These are phyloP conservation scores for Portunus trituberculatus DNA, from an alignment of 1,140 invertebrate genomes.

Conservation along the genomic window DNA sequence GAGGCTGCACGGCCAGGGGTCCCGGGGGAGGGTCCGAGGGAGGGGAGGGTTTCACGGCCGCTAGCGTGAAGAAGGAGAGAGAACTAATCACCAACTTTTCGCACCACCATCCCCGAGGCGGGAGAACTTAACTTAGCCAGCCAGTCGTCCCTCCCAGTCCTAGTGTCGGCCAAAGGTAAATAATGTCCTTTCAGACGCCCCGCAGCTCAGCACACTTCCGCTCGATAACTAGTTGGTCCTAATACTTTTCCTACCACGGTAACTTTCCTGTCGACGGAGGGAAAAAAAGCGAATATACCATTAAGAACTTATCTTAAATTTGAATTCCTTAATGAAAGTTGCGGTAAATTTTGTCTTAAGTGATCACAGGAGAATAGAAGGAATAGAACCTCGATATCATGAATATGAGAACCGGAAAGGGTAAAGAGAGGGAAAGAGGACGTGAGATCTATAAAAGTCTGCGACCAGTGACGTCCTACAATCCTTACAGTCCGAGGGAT, in stretches of 20 bases:
- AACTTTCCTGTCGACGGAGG: neutral
- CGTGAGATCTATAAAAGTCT: neutral
- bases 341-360: too few relatives aligned
- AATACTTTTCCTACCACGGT: neutral
- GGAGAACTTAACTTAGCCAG: neutral
- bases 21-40: neutral
- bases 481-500: neutral
- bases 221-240: neutral
- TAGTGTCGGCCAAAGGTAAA: neutral
- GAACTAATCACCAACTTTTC: slow-evolving; percentile 22
- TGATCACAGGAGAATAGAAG: neutral
- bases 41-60: neutral
- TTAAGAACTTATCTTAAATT: too few relatives aligned
- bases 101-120: neutral
- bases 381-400: neutral
- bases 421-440: neutral
- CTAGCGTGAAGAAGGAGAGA: neutral
- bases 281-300: neutral
- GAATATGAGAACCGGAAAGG: neutral
- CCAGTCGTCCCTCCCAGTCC: neutral
- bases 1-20: neutral
- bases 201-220: neutral
- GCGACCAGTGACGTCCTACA: neutral
- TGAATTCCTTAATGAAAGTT: too few relatives aligned
- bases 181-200: slow-evolving; percentile 7